Evolutionary conservation across 2,113 vertebrate genomes (phyloP).

Genomic region (Meleagris gallopavo): DNA sequence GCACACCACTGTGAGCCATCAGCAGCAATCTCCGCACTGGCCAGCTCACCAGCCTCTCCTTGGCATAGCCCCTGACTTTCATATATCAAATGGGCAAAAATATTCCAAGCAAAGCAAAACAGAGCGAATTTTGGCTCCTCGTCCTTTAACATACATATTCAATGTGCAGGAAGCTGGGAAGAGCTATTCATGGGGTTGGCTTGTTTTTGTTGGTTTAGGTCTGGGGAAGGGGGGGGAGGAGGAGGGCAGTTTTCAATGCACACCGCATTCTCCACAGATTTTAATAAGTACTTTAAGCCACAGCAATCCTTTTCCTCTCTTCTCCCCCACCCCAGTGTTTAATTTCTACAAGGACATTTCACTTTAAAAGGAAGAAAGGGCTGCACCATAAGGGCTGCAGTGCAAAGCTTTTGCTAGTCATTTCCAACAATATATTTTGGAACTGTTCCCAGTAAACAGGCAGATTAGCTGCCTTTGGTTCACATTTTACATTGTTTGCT

Average conservation of each 20-base stretch:
- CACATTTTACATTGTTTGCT: constrained; percentile 66
- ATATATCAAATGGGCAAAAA: constrained; percentile 58
- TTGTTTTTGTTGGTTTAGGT: constrained; percentile 67
- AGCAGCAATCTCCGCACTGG: constrained; percentile 54
- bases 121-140: constrained; percentile 35
- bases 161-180: constrained; percentile 71
- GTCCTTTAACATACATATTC: constrained; percentile 69
- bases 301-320: background rate
- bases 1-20: constrained; percentile 65
- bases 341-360: constrained; percentile 58
- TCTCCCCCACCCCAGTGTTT: background rate
- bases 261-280: constrained; percentile 18
- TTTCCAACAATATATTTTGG: constrained; percentile 70
- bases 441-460: constrained; percentile 69
- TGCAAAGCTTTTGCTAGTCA: constrained; percentile 58
- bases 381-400: constrained; percentile 13
- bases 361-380: constrained; percentile 59
- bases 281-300: constrained; percentile 33
- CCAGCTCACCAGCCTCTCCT: constrained; percentile 60
- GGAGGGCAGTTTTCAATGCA: background rate
- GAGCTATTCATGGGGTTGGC: constrained; percentile 57
- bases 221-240: background rate
- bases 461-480: constrained; percentile 72
- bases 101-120: constrained; percentile 76
- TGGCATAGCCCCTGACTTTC: constrained; percentile 62